phyloP scores from a whole-genome alignment of 2,888 invertebrate species.

The Hololepta plana region DNA sequence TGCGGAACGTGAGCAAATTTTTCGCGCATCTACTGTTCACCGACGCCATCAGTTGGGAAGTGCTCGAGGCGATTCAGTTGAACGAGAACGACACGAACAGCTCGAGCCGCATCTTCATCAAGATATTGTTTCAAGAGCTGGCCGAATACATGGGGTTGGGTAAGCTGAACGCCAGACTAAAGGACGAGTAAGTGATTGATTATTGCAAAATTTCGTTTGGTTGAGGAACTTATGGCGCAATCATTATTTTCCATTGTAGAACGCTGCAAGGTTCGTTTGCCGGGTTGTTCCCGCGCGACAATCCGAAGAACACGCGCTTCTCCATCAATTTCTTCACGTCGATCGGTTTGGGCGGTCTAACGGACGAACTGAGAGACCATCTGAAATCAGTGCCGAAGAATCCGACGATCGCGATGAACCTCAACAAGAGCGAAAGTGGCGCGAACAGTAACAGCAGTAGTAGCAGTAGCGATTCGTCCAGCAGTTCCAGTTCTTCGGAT shows the following conservation, averaged over 20 bases:
- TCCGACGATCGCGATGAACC: constrained; percentile 18
- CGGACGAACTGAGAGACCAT: constrained; percentile 81
- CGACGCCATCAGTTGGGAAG: constrained; percentile 95
- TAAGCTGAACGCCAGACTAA: constrained; percentile 77
- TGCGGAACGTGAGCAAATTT: constrained; percentile 92
- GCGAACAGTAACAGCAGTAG: constrained; percentile 17
- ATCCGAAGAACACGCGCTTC: constrained; percentile 91
- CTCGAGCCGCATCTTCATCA: constrained; percentile 93
- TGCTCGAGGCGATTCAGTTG: constrained; percentile 69
- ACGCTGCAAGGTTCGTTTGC: constrained; percentile 72
- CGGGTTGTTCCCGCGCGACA: constrained; percentile 88
- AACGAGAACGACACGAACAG: constrained; percentile 97
- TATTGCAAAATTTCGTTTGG: constrained; percentile 5
- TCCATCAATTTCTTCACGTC: constrained; percentile 97
- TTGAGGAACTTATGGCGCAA: background rate
- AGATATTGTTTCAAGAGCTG: constrained; percentile 91
- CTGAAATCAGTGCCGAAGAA: constrained; percentile 59
- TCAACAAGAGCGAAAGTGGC: no score
- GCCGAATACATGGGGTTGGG: constrained; percentile 91
- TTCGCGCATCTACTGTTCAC: constrained; percentile 92
- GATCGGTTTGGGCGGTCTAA: constrained; percentile 90
- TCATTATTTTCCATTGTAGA: constrained; percentile 30
- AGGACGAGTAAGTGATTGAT: constrained; percentile 57
- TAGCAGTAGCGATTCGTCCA: constrained; percentile 11
- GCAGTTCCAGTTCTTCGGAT: constrained; percentile 13